Evolutionary conservation across 2,797 vertebrate species (phyloP).

Genomic region (Monodelphis domestica): DNA sequence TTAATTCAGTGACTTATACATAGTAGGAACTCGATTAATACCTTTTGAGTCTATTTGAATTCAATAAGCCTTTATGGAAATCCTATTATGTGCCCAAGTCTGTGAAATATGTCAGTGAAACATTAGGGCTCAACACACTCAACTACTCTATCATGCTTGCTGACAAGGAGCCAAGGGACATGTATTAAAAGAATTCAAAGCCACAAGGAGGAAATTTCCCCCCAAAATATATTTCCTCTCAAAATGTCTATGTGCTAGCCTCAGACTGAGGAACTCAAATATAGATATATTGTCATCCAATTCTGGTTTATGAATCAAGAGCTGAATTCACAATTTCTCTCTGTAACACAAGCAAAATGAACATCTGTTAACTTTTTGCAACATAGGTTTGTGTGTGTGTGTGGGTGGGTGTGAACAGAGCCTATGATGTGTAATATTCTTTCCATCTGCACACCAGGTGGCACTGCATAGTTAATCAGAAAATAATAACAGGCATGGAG

Average conservation of each 20-base stretch:
- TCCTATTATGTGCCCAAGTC: background rate
- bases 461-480: constrained; percentile 85
- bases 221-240: constrained; percentile 66
- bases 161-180: constrained; percentile 1
- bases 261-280: constrained; percentile 76
- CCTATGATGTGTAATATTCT: constrained; percentile 82
- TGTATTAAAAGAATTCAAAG: constrained; percentile 64
- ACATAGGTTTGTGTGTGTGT: constrained; percentile 80
- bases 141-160: background rate
- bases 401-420: constrained; percentile 83
- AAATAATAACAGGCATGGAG: constrained; percentile 79
- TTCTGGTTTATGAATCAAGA: constrained; percentile 84
- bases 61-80: background rate
- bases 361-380: constrained; percentile 86
- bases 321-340: constrained; percentile 78
- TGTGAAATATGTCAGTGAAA: constrained; percentile 31
- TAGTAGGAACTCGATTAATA: background rate
- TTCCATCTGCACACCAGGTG: constrained; percentile 86
- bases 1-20: background rate
- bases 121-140: constrained; percentile 21
- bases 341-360: constrained; percentile 85
- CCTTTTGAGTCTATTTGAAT: background rate
- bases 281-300: constrained; percentile 79
- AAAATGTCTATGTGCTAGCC: constrained; percentile 71
- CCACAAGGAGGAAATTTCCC: constrained; percentile 62